Conservation (phyloP, 2,888 invertebrate genomes). For the Neocrepidodera transversa region DNA sequence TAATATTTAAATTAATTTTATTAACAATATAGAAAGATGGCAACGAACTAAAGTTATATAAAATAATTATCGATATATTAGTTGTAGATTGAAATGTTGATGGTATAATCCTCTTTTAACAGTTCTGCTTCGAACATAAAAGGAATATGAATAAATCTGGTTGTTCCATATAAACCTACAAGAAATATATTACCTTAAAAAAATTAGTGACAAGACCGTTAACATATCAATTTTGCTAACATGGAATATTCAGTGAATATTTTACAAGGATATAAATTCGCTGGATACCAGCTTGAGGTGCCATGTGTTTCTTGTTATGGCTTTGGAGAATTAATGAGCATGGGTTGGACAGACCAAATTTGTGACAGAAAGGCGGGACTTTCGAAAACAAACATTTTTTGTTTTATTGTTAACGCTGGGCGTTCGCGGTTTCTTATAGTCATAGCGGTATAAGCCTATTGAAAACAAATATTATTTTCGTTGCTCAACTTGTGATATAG, state of each 20-base stretch:
- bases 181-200: slow-evolving; percentile 12
- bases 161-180: neutral
- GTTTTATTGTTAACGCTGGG: slow-evolving; percentile 5
- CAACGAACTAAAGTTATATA: too few species aligned
- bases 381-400: slow-evolving; percentile 25
- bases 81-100: too few species aligned
- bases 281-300: slow-evolving; percentile 27
- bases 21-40: too few species aligned
- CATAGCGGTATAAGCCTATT: too few species aligned
- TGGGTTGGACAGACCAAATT: slow-evolving; percentile 28
- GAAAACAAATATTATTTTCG: too few species aligned
- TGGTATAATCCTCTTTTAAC: too few species aligned
- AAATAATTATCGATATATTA: too few species aligned
- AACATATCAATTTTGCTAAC: slow-evolving; percentile 31
- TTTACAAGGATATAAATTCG: slow-evolving; percentile 30
- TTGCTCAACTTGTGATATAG: too few species aligned
- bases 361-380: slow-evolving; percentile 26
- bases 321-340: slow-evolving; percentile 29
- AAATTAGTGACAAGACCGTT: slow-evolving; percentile 23
- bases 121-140: too few species aligned
- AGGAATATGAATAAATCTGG: neutral
- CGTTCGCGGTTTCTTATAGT: slow-evolving; percentile 5
- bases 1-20: too few species aligned
- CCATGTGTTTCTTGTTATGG: slow-evolving; percentile 33
- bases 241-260: slow-evolving; percentile 27